A percentile compares a stretch with the other conserved stretches of the same genome.
Conservation (phyloP, 1,140 invertebrate genomes). For the Campoletis sonorensis region DNA sequence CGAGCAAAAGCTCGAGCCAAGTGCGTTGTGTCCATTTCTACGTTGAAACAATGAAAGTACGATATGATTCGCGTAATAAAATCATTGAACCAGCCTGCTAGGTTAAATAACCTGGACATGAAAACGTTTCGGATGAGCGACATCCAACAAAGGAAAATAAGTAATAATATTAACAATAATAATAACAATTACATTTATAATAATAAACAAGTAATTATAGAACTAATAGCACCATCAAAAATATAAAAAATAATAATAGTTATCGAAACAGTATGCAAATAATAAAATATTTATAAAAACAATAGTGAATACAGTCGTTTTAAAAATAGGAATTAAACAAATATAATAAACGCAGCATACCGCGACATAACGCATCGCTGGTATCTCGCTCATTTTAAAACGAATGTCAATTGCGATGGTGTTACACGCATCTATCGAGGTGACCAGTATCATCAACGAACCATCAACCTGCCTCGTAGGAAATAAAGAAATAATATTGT, state of each 20-base stretch:
- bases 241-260: too few relatives aligned
- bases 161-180: not conserved
- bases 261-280: too few relatives aligned
- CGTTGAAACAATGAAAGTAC: not conserved
- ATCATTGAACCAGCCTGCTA: not conserved
- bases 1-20: not conserved
- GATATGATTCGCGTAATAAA: conserved; percentile 14
- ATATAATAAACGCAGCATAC: conserved; percentile 13
- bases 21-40: conserved; percentile 2
- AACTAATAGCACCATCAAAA: not conserved
- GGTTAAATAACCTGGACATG: not conserved
- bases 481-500: conserved; percentile 45
- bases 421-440: conserved; percentile 55
- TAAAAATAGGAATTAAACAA: too few relatives aligned
- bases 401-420: conserved; percentile 60
- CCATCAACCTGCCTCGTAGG: conserved; percentile 36
- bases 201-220: not conserved
- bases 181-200: not conserved
- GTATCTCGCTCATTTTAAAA: conserved; percentile 12
- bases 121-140: too few relatives aligned
- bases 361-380: conserved; percentile 45
- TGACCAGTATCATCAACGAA: conserved; percentile 53
- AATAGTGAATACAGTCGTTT: too few relatives aligned
- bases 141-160: not conserved
- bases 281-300: too few relatives aligned